Evolutionary conservation across 2,113 vertebrate species (phyloP), one percentile per base, ranked within the genome.

Genomic region (Danionella cerebrum): DNA sequence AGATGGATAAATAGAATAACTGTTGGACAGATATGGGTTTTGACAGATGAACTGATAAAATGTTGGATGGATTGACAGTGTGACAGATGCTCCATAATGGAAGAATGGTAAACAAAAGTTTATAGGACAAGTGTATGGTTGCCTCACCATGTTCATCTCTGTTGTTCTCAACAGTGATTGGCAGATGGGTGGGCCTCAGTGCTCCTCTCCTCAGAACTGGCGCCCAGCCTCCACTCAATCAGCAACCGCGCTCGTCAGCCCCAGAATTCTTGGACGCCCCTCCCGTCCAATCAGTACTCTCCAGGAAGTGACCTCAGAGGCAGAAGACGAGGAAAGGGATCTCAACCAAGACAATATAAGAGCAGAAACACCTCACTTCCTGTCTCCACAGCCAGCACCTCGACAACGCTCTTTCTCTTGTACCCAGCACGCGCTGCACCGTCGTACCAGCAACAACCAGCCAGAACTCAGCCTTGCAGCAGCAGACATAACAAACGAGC

Each of bases 321-420:
- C 78, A 0, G 79, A 80, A 44, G 89, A 89, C 1, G 87, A 89
- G 71, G 88, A 88, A 3, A 80, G 84, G 0, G 86, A 89, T 18
- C 64, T 81, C 38, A 65, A 59, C 3, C 86, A 82, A 25, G 80
- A 89, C 5, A 41, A 47, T 19, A 60, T 76, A 16, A 70, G 85
- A 67, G 84, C 86, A 2, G 73, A 67, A 0, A 87, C 88, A 0
- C 85, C 86, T 71, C 85, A 89, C 77, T 86, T 85, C 83, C 78
- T 87, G 76, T 86, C 69, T 0, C 84, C 87, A 10, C 88, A 88
- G 71, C 85, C 87, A 0, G 68, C 84, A 13, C 85, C 86, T 2
- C 72, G 88, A 1, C 89, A 88, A 64, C 84, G 89, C 1, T 90
- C 89, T 31, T 90, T 89, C 29, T 90, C 89, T 8, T 90, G 89